phyloP scores from a whole-genome alignment of 2,797 vertebrate species.

The Enteromius unitaeniatus region DNA sequence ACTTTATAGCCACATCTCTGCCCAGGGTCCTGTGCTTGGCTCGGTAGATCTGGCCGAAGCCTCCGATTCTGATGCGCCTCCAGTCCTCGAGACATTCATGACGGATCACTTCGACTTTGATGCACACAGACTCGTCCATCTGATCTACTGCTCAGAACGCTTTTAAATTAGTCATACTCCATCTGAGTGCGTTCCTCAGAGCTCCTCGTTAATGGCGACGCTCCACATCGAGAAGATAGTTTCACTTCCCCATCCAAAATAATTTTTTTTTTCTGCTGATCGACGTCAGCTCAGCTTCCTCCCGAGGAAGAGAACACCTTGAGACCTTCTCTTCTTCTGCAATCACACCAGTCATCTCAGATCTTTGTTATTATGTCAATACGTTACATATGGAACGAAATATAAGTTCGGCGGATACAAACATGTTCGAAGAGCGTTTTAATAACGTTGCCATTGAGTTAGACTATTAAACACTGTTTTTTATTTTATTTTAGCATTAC shows the following conservation, averaged over 20 bases:
- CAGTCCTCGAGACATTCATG: constrained; percentile 63
- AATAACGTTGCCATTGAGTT: not conserved
- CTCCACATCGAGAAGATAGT: not conserved
- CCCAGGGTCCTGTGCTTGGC: constrained; percentile 68
- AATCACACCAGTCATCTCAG: not conserved
- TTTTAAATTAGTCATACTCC: not conserved
- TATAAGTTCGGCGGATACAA: not conserved
- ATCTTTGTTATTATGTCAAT: no score
- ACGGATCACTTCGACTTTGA: constrained; percentile 9
- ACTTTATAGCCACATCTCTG: constrained; percentile 74
- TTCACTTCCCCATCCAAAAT: constrained; percentile 11
- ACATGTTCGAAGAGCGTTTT: not conserved
- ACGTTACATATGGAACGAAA: no score
- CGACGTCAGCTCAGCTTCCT: not conserved
- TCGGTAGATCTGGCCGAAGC: constrained; percentile 75
- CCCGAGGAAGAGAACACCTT: not conserved
- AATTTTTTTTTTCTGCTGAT: not conserved
- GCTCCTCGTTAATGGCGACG: not conserved
- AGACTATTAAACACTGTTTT: not conserved
- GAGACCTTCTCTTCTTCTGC: not conserved
- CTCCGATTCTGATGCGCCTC: constrained; percentile 69
- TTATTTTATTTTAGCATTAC: not conserved
- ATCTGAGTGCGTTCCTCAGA: not conserved
- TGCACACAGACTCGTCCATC: not conserved
- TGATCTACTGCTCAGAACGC: not conserved